Evolutionary conservation across 2,113 vertebrate species (phyloP).

Genomic region (Delphinus delphis): DNA sequence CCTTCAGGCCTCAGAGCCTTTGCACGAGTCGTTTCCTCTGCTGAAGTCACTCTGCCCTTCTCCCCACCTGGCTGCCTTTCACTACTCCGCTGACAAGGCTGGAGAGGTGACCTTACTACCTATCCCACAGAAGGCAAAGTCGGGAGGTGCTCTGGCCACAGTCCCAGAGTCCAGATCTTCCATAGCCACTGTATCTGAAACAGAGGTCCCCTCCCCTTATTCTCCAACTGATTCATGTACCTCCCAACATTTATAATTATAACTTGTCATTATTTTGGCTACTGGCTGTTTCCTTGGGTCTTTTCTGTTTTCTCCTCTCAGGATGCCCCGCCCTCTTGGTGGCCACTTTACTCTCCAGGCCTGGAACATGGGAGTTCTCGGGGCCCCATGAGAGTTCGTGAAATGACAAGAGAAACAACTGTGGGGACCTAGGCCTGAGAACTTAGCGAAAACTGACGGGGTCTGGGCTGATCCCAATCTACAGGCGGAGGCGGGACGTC

Average conservation of each 20-base stretch:
- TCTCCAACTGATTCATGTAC: not conserved
- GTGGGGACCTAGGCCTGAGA: rapidly evolving
- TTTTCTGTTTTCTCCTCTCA: not conserved
- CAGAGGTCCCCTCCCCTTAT: not conserved
- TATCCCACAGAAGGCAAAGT: not conserved
- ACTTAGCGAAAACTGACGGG: rapidly evolving
- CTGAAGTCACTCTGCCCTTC: not conserved
- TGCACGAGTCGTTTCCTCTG: not conserved
- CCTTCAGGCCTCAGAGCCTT: not conserved
- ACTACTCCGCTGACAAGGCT: not conserved
- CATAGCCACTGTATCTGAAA: not conserved
- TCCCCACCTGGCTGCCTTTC: not conserved
- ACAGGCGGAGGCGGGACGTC: not conserved
- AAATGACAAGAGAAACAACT: not conserved
- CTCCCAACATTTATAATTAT: not conserved
- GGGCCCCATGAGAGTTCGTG: not conserved
- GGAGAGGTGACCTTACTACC: not conserved
- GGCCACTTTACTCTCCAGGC: not conserved
- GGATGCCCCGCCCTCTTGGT: not conserved
- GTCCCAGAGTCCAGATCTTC: not conserved
- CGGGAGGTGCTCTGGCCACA: not conserved
- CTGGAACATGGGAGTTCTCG: not conserved
- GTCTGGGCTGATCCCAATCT: not conserved
- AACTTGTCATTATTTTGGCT: not conserved
- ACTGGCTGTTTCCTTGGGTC: not conserved